phyloP scores from a whole-genome alignment of 2,888 invertebrate species.

The Dorcus parallelipipedus region DNA sequence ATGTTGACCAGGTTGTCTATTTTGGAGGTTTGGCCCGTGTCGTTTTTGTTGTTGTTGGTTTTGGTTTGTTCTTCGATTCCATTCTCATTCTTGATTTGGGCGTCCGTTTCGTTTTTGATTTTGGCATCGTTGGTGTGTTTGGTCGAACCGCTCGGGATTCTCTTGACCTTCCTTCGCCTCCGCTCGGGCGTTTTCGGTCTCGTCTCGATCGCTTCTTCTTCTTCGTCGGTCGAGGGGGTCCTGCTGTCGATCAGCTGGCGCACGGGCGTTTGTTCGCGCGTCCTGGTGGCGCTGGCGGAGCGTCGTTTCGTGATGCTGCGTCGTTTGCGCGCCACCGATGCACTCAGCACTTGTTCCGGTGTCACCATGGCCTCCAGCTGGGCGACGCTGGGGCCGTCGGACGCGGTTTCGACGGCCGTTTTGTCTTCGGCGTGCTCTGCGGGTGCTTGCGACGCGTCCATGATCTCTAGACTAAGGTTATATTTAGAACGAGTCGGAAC shows the following conservation, averaged over 20 bases:
- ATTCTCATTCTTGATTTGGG: neutral
- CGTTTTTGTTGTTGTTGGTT: neutral
- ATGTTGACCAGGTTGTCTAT: conserved; percentile 33
- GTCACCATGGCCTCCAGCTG: conserved; percentile 42
- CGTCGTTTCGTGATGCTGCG: conserved; percentile 60
- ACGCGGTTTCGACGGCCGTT: conserved; percentile 22
- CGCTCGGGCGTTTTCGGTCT: conserved; percentile 42
- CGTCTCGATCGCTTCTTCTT: conserved; percentile 17
- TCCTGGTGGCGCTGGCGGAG: conserved; percentile 50
- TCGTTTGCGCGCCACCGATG: conserved; percentile 57
- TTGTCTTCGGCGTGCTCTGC: conserved; percentile 31
- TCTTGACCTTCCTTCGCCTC: conserved; percentile 28
- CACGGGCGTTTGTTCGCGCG: conserved; percentile 63
- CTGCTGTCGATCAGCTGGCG: conserved; percentile 43
- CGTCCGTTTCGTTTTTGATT: conserved; percentile 4
- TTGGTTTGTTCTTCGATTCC: neutral
- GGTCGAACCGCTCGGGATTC: conserved; percentile 24
- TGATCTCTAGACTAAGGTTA: conserved; percentile 41
- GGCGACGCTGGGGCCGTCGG: neutral
- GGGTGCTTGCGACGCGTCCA: conserved; percentile 41
- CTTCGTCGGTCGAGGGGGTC: conserved; percentile 45
- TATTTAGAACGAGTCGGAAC: conserved; percentile 31
- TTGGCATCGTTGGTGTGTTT: conserved; percentile 15
- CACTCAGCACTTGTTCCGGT: conserved; percentile 52
- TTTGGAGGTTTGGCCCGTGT: conserved; percentile 5